Percentiles rank a stretch among this genome's conserved stretches.
Evolutionary conservation across 2,797 vertebrate genomes (phyloP).

Genomic region (Channallabes apus): DNA sequence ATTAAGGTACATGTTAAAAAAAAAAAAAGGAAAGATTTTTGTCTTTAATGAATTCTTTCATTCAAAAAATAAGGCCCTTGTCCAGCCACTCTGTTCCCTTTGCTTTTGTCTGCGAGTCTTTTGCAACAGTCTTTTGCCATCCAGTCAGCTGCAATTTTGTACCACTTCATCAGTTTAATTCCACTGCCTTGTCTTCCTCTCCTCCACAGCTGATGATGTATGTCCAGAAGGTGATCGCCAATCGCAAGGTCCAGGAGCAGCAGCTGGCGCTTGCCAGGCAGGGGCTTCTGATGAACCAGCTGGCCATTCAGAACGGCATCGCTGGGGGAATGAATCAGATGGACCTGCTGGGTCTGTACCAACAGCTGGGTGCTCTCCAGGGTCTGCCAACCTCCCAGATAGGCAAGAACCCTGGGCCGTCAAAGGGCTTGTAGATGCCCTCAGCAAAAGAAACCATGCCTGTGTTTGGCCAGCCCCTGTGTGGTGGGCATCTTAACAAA

Average conservation of each 20-base stretch:
- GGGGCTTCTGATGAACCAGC: slow-evolving; percentile 86
- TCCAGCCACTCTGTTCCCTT: not conserved
- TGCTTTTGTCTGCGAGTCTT: not conserved
- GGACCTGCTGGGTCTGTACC: slow-evolving; percentile 94
- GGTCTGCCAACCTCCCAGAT: slow-evolving; percentile 78
- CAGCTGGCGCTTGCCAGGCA: slow-evolving; percentile 89
- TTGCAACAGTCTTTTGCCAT: not conserved
- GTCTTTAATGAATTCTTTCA: too few relatives aligned
- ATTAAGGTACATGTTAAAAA: not conserved
- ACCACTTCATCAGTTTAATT: not conserved
- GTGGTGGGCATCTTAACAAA: not conserved
- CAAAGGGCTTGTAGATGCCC: slow-evolving; percentile 84
- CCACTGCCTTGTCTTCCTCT: not conserved
- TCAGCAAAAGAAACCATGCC: not conserved
- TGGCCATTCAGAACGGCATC: slow-evolving; percentile 84
- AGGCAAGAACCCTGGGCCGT: slow-evolving; percentile 92
- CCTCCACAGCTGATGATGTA: slow-evolving; percentile 87
- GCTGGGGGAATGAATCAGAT: slow-evolving; percentile 79
- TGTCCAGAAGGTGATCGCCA: slow-evolving; percentile 95
- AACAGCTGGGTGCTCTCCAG: slow-evolving; percentile 83
- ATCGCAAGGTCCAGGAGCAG: slow-evolving; percentile 93
- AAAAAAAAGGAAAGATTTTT: not conserved
- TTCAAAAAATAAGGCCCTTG: too few relatives aligned
- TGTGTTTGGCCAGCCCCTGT: slow-evolving; percentile 23
- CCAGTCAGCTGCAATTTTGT: not conserved